phyloP scores from a whole-genome alignment of 2,888 invertebrate genomes.

The Saturnia japonica region DNA sequence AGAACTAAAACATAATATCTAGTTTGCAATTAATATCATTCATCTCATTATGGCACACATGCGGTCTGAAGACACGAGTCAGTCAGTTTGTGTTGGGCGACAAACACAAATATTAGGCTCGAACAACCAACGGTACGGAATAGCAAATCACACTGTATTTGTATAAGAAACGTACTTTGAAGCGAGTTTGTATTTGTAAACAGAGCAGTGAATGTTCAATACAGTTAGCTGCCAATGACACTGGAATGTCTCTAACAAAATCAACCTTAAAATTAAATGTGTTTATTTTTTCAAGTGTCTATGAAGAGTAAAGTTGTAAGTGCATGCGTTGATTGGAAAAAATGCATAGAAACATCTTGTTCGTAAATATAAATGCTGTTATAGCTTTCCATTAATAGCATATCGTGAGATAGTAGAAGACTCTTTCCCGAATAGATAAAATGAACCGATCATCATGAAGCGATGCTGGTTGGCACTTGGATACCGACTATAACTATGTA shows the following conservation, averaged over 20 bases:
- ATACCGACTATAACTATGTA: background rate
- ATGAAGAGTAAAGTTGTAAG: slow-evolving; percentile 4
- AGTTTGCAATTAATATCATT: slow-evolving; percentile 14
- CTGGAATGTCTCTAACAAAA: slow-evolving; percentile 56
- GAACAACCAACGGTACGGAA: slow-evolving; percentile 71
- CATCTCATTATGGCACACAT: slow-evolving; percentile 8
- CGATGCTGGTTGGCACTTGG: background rate
- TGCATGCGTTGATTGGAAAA: background rate
- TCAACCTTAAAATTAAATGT: slow-evolving; percentile 37
- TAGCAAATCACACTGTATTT: slow-evolving; percentile 76
- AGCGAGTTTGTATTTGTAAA: slow-evolving; percentile 67
- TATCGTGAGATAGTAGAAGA: too few relatives aligned
- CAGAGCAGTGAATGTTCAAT: slow-evolving; percentile 66
- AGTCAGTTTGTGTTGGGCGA: slow-evolving; percentile 68
- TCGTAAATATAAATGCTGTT: background rate
- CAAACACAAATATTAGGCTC: slow-evolving; percentile 75
- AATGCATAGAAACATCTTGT: background rate
- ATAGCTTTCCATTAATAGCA: background rate
- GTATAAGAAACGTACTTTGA: slow-evolving; percentile 67
- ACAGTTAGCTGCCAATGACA: slow-evolving; percentile 69
- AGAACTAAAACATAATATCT: slow-evolving; percentile 3
- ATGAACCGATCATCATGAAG: background rate
- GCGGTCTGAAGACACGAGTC: slow-evolving; percentile 41
- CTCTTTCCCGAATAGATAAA: background rate
- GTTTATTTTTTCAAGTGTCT: slow-evolving; percentile 27